phyloP scores from a whole-genome alignment of 1,140 invertebrate species.

The Neodiprion pinetum region DNA sequence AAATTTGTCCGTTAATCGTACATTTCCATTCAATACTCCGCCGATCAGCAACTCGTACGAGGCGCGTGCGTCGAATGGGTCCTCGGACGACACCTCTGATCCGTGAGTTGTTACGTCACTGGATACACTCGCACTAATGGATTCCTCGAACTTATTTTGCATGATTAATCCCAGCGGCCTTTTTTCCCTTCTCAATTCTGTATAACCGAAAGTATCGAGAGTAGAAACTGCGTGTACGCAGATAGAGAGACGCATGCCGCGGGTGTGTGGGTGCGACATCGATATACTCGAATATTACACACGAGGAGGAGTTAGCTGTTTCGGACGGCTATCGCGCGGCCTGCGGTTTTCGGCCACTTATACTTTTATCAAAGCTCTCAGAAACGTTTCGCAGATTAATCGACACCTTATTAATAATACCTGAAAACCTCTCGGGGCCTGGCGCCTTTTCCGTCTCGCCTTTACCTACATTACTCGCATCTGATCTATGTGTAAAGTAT shows the following conservation, averaged over 20 bases:
- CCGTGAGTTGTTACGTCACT: background rate
- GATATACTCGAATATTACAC: too few relatives aligned
- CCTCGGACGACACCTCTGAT: too few relatives aligned
- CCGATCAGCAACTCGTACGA: too few relatives aligned
- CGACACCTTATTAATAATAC: conserved; percentile 39
- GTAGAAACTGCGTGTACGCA: background rate
- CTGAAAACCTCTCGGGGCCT: background rate
- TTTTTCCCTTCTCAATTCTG: background rate
- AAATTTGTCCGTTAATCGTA: too few relatives aligned
- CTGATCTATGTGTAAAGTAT: too few relatives aligned
- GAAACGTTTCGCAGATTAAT: conserved; percentile 28
- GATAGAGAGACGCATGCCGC: too few relatives aligned
- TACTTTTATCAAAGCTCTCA: conserved; percentile 42
- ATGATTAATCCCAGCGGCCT: conserved; percentile 52
- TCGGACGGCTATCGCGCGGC: background rate
- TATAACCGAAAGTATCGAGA: too few relatives aligned
- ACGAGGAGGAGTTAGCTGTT: background rate
- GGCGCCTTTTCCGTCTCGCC: too few relatives aligned
- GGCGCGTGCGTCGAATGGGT: too few relatives aligned
- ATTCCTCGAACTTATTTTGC: conserved; percentile 55
- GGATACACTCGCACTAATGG: conserved; percentile 47
- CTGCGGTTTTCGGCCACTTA: conserved; percentile 33
- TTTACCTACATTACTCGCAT: too few relatives aligned
- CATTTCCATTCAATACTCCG: too few relatives aligned
- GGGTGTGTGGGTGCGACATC: background rate